Base-by-base conservation (phyloP, 2,113 vertebrate genomes). In the Epinephelus moara region DNA sequence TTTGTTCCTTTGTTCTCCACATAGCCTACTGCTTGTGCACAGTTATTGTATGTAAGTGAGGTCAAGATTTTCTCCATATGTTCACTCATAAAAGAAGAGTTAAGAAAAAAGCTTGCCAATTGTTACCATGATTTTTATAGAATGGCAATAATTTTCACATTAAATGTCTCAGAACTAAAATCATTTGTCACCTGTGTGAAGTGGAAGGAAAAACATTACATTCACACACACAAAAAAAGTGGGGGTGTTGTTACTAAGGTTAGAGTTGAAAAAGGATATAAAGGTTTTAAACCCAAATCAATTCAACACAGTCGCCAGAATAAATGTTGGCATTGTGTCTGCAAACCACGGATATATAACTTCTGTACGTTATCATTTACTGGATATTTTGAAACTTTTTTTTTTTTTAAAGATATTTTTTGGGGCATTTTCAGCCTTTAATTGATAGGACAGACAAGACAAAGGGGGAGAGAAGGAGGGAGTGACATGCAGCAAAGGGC, bases 21-120 rank as follows among this genome's bases (percentile, higher is more conserved):
- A n/a, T 6, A 60, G 25, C 30, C 27, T 6, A 12, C 57, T 60
- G 66, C 52, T 69, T 68, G 40, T 61, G 47, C 42, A 52, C 25
- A 21, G 59, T 55, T 76, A 18, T 27, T 81, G 18, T 63, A 69
- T 47, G 23, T 37, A 6, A 37, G 33, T 62, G 66, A 69, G 55
- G 47, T 63, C 27, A 78, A 80, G 30, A 40, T 45, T 25, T 63
- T 68, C 75, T 64, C 86, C 71, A 77, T 55, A 59, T 80, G 71
- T 81, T 57, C 11, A 19, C 40, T 60, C 37, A 37, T 50, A 40
- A 56, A 50, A 71, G 33, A 49, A 59, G 33, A 78, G 74, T 55
- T 64, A 42, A 60, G 53, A 59, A 68, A 11, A 40, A 3, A 11
- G 47, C 61, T 49, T 40, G 47, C 68, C 25, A 49, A 49, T 45